Percentiles rank a stretch among this genome's conserved stretches.
Evolutionary conservation across 2,797 vertebrate species (phyloP).

Genomic region (Squalus acanthias): DNA sequence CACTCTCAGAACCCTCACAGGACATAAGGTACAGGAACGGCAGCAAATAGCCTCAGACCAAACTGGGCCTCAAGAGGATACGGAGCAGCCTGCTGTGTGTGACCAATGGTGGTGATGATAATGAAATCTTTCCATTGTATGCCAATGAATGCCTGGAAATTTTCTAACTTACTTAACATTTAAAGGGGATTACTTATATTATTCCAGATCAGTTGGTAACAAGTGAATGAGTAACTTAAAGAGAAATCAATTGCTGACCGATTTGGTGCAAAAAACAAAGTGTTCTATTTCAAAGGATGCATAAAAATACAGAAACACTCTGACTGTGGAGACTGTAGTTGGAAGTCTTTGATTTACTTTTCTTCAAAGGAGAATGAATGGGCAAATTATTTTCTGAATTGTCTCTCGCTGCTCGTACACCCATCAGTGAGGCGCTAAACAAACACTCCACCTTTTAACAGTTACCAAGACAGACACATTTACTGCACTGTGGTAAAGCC

Average conservation of each 20-base stretch:
- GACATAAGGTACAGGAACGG: background rate
- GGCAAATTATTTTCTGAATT: background rate
- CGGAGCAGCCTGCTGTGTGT: background rate
- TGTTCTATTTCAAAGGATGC: background rate
- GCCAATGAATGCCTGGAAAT: background rate
- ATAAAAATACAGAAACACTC: background rate
- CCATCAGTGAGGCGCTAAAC: background rate
- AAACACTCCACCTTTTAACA: background rate
- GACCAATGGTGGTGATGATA: background rate
- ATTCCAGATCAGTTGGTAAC: background rate
- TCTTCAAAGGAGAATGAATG: constrained; percentile 13
- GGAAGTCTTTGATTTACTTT: background rate
- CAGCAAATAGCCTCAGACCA: background rate
- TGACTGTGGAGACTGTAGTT: background rate
- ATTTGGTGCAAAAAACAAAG: background rate
- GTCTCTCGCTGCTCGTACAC: background rate
- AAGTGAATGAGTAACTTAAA: background rate
- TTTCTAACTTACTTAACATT: background rate
- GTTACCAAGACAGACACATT: background rate
- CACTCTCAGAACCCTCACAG: background rate
- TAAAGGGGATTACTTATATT: background rate
- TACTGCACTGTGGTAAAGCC: background rate
- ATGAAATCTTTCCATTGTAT: background rate
- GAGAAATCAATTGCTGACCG: background rate
- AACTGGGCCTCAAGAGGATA: background rate